Conservation (phyloP, 2,888 invertebrate genomes). For the Cheilosia grossa region DNA sequence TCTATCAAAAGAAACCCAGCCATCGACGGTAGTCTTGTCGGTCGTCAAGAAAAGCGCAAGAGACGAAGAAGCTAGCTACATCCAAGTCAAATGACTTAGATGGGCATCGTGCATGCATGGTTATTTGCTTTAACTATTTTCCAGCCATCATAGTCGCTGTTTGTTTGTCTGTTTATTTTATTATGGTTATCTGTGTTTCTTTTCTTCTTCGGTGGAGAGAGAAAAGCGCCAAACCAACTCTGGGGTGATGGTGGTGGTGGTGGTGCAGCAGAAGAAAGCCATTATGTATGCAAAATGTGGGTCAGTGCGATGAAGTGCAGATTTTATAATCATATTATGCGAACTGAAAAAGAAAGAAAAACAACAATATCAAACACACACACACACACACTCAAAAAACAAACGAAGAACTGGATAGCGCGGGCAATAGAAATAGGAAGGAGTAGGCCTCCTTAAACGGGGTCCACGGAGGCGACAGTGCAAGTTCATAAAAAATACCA, state of each 20-base stretch:
- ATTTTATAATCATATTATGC: conserved; percentile 77
- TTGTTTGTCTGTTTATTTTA: conserved; percentile 48
- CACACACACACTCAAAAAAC: neutral
- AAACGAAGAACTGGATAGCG: conserved; percentile 2
- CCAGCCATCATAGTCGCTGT: conserved; percentile 45
- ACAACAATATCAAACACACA: conserved; percentile 13
- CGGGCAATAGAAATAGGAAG: conserved; percentile 7
- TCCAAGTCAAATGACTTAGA: conserved; percentile 62
- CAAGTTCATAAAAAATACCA: conserved; percentile 75
- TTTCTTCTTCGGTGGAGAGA: conserved; percentile 10
- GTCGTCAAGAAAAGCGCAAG: conserved; percentile 37
- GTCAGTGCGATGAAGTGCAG: conserved; percentile 80
- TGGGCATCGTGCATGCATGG: conserved; percentile 71
- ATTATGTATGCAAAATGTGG: conserved; percentile 78
- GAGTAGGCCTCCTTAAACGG: conserved; percentile 64
- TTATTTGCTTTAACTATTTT: conserved; percentile 65
- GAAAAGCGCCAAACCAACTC: conserved; percentile 31
- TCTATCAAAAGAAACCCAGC: conserved; percentile 69
- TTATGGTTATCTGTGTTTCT: conserved; percentile 12
- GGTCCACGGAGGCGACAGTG: conserved; percentile 55
- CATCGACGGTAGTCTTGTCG: conserved; percentile 3
- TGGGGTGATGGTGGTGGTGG: neutral
- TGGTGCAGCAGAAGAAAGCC: conserved; percentile 61
- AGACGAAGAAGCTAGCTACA: conserved; percentile 30
- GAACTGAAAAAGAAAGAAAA: conserved; percentile 48